Percentiles rank a stretch among this genome's conserved stretches.
Conservation (phyloP, 2,888 invertebrate species). For the Strigamia maritima region DNA sequence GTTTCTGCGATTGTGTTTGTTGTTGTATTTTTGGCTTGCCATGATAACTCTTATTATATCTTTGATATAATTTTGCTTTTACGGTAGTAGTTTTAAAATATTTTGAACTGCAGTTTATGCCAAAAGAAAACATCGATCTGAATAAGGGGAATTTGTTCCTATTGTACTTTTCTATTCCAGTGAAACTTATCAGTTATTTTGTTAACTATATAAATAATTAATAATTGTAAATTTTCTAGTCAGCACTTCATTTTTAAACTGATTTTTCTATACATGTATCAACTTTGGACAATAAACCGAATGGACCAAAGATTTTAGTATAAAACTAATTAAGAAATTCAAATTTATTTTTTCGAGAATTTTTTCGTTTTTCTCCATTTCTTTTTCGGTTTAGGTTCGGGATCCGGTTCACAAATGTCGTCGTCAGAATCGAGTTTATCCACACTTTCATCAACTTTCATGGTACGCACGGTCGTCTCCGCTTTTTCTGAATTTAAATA, state of each 20-base stretch:
- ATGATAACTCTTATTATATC: not conserved
- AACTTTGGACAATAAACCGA: constrained; percentile 18
- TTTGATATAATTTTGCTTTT: constrained; percentile 34
- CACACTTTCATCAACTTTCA: not conserved
- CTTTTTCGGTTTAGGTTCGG: not conserved
- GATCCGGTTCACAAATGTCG: not conserved
- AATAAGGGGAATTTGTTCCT: constrained; percentile 23
- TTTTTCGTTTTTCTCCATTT: not conserved
- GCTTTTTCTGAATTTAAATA: not conserved
- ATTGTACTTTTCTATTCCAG: constrained; percentile 28
- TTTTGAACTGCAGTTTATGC: constrained; percentile 8
- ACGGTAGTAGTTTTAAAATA: constrained; percentile 11
- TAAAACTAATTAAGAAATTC: not conserved
- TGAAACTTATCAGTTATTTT: not conserved
- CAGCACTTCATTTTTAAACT: not conserved
- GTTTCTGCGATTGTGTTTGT: not conserved
- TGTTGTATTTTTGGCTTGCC: not conserved
- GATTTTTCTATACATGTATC: constrained; percentile 22
- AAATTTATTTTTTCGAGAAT: not conserved
- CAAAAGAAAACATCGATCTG: constrained; percentile 6
- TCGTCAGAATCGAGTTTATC: not conserved
- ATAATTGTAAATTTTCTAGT: constrained; percentile 26
- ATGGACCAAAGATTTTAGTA: constrained; percentile 7
- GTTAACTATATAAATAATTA: not conserved
- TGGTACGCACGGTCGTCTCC: not conserved